Evolutionary conservation across 2,888 invertebrate genomes (phyloP), one percentile per base, ranked within the genome.

Genomic region (Resseliella maxima): DNA sequence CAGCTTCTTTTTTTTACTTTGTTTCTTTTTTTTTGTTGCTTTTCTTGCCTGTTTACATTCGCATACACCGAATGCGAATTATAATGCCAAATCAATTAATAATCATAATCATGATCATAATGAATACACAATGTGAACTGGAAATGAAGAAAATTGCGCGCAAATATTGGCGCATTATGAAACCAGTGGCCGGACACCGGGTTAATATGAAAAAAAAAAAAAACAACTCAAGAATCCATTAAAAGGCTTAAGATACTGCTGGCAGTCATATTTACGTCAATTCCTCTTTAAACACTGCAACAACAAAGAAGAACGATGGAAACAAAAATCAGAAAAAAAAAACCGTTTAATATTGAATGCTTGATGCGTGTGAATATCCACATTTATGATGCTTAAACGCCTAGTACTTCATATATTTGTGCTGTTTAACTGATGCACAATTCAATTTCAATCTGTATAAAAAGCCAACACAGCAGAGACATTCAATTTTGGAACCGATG

Each of bases 51-150:
- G 24, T 24, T 24, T 10, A 59, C 24, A n/a, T 72, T 18, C 15
- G 50, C 50, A 50, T 21, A 12, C 12, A 31, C 27, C 59, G 27
- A n/a, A 72, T 72, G 31, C 72, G 72, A 31, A 27, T 72, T 72
- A 72, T 72, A 72, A 72, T 72, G 72, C 72, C 72, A 72, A 72
- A 72, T 72, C 72, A 72, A 72, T 72, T 72, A 72, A 72, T 72
- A 72, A 72, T 72, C 72, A 72, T 72, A 72, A 72, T 72, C 72
- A 72, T 35, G 72, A 72, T 72, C 72, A 72, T 72, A 72, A 72
- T 72, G 72, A 31, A 72, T 18, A 72, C 72, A 6, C 27, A 59
- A 5, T n/a, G 27, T 3, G 12, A 2, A 2, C 59, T 2, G 27
- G 2, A 2, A 18, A 59, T 24, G 59, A 59, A 59, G 59, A 59